A percentile compares a stretch with the other conserved stretches of the same genome.
Evolutionary conservation across 2,888 invertebrate species (phyloP).

Genomic region (Brassicogethes aeneus): DNA sequence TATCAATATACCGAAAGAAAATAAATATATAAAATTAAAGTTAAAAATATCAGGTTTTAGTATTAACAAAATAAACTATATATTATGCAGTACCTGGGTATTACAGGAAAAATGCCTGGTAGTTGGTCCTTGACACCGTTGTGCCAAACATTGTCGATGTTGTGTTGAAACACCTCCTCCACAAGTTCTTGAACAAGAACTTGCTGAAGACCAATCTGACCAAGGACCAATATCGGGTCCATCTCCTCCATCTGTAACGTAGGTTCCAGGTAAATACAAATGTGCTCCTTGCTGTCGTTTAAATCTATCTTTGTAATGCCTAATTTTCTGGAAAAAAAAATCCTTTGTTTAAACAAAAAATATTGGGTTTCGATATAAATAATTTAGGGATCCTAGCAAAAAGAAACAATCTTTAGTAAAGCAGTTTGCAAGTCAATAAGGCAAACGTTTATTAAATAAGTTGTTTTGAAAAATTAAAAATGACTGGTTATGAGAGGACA

Average conservation of each 20-base stretch:
- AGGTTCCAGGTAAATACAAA: constrained; percentile 62
- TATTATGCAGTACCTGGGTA: constrained; percentile 75
- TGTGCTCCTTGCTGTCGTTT: constrained; percentile 71
- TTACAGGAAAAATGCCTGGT: constrained; percentile 87
- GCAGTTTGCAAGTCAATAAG: too few relatives aligned
- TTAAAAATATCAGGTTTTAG: too few relatives aligned
- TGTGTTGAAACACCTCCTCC: constrained; percentile 89
- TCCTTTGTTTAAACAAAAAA: too few relatives aligned
- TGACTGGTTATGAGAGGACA: too few relatives aligned
- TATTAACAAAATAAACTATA: too few relatives aligned
- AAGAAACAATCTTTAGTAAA: too few relatives aligned
- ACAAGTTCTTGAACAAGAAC: constrained; percentile 82
- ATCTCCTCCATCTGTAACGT: constrained; percentile 59
- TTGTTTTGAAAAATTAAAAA: too few relatives aligned
- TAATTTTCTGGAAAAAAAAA: constrained; percentile 37
- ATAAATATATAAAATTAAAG: too few relatives aligned
- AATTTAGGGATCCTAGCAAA: too few relatives aligned
- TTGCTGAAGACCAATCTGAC: constrained; percentile 77
- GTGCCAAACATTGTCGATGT: constrained; percentile 67
- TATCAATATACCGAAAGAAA: too few relatives aligned
- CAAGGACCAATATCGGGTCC: constrained; percentile 56
- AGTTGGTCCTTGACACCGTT: constrained; percentile 64
- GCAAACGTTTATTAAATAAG: too few relatives aligned
- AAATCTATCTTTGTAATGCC: constrained; percentile 62
- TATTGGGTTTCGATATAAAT: too few relatives aligned